Evolutionary conservation across 2,888 invertebrate species (phyloP).

Genomic region (Galerucella nymphaeae): DNA sequence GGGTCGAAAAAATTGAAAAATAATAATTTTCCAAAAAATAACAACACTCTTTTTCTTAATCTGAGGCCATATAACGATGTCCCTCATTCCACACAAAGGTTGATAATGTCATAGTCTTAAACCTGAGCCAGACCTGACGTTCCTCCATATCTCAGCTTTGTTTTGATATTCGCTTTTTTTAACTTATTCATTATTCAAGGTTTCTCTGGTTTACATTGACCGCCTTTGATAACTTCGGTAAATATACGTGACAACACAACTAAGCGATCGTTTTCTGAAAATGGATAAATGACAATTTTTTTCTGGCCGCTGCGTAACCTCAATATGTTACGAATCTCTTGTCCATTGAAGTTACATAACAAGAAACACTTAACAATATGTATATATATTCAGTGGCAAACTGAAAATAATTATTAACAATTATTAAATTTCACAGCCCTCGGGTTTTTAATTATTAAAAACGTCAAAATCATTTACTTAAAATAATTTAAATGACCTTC

Average conservation of each 20-base stretch:
- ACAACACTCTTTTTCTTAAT: too few species aligned
- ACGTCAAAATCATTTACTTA: neutral
- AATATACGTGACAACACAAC: conserved; percentile 21
- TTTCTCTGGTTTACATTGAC: conserved; percentile 28
- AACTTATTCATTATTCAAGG: conserved; percentile 26
- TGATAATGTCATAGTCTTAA: too few species aligned
- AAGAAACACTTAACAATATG: too few species aligned
- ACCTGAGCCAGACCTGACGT: neutral
- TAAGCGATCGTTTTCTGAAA: neutral
- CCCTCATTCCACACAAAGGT: too few species aligned
- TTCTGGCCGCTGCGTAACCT: too few species aligned
- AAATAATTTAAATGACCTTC: neutral
- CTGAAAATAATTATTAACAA: neutral
- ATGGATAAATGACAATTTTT: conserved; percentile 6
- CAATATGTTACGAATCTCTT: too few species aligned
- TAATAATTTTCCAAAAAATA: too few species aligned
- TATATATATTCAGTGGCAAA: too few species aligned
- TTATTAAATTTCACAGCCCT: neutral
- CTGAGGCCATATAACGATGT: too few species aligned
- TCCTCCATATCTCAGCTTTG: neutral
- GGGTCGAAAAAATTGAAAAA: too few species aligned
- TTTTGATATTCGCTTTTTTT: conserved; percentile 16
- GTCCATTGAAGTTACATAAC: too few species aligned
- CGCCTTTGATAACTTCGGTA: conserved; percentile 29
- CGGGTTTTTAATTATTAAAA: neutral